Evolutionary conservation across 2,797 vertebrate genomes (phyloP), one percentile per base, ranked within the genome.

Genomic region (Neostethus bicornis): DNA sequence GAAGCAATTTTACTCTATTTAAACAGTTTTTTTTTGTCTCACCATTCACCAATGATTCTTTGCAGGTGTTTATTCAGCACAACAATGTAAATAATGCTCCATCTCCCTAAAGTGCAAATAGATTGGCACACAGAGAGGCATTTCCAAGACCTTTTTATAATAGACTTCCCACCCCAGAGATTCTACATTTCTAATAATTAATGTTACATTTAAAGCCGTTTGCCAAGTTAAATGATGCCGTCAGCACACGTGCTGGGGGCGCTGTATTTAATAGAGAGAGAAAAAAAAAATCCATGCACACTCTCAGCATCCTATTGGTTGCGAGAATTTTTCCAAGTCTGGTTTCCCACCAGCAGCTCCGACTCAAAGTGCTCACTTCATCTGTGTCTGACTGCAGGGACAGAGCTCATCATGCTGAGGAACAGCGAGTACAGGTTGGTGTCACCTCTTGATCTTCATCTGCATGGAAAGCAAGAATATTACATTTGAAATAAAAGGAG

Each of bases 351-450:
- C 37, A 63, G 77, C 84, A 81, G 80, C 84, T 86, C 70, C 56
- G 66, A 75, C 82, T 77, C 80, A 5, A 71, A 83, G 75, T 84
- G 78, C 61, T 80, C 79, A 85, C 86, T 86, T 73, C 83, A 72
- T 81, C 70, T 67, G 67, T 69, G 79, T 64, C 73, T 68, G 68
- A 71, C 68, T 70, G 70, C 51, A 48, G 48, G 70, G 39, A 24
- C 51, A 38, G 41, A 81, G 64, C 66, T 80, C 74, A 73, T 67
- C 74, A 92, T 91, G 92, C 81, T 90, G 81, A 85, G 80, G 71
- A 90, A 77, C 85, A 81, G 77, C 77, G 38, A 84, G 69, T 61
- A 83, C 85, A 86, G 88, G 91, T 92, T 47, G 79, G 90, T 91
- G 53, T 46, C 55, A 43, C 62, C 4, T 66, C 50, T 46, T 11